phyloP scores from a whole-genome alignment of 1,140 invertebrate species.

The Steinernema khuongi region DNA sequence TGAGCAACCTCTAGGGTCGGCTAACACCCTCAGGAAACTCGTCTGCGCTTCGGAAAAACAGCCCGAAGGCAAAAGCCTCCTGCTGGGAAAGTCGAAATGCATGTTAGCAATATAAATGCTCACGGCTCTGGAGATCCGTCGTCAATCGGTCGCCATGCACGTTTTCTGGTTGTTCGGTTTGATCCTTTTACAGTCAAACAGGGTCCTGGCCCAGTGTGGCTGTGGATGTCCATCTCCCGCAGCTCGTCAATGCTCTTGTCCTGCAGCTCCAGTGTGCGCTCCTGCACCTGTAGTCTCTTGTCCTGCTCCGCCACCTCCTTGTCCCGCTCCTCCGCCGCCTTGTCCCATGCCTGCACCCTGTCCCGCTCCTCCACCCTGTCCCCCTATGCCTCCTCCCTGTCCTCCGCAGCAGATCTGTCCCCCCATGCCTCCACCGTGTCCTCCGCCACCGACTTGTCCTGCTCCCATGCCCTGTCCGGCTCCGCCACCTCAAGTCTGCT shows the following conservation, averaged over 20 bases:
- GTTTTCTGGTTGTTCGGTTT: background rate
- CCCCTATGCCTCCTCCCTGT: background rate
- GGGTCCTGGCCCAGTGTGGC: background rate
- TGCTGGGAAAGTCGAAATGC: constrained; percentile 14
- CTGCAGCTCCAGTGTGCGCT: background rate
- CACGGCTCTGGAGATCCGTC: background rate
- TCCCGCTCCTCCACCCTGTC: background rate
- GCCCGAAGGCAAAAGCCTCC: constrained; percentile 14
- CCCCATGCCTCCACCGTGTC: background rate
- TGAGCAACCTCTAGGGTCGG: too few species aligned
- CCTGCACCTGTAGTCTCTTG: background rate
- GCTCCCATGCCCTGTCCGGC: too few species aligned
- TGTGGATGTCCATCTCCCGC: background rate
- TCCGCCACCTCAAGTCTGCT: background rate
- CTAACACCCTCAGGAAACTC: constrained; percentile 7
- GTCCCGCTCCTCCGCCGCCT: background rate
- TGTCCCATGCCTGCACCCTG: background rate
- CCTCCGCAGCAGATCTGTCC: background rate
- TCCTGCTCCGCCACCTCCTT: background rate
- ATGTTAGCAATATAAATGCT: constrained; percentile 8
- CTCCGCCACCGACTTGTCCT: background rate
- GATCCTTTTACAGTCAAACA: background rate
- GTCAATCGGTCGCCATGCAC: background rate
- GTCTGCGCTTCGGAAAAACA: background rate
- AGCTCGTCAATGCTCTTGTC: background rate